A percentile compares a stretch with the other conserved stretches of the same genome.
phyloP scores from a whole-genome alignment of 2,113 vertebrate species.

The Hemicordylus capensis region DNA sequence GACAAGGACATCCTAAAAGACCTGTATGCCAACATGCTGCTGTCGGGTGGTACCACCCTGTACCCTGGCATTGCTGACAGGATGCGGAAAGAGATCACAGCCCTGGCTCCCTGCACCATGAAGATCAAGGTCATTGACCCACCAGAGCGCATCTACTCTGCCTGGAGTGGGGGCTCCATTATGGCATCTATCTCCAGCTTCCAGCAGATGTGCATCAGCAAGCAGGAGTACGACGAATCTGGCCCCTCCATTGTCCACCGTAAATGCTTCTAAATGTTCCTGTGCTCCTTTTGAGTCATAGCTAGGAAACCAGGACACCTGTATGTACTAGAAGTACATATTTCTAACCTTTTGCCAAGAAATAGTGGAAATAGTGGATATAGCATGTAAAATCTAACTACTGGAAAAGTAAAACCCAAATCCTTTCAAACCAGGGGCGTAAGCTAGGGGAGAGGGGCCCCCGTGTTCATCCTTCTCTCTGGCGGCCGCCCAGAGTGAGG shows the following conservation, averaged over 20 bases:
- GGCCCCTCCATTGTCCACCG: slow-evolving; percentile 74
- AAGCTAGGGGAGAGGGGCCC: no score
- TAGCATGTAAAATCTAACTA: no score
- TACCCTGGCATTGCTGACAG: slow-evolving; percentile 74
- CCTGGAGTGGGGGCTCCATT: slow-evolving; percentile 76
- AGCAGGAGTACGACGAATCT: slow-evolving; percentile 78
- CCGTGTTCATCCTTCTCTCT: no score
- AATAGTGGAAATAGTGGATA: no score
- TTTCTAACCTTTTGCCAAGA: not conserved
- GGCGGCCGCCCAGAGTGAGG: no score
- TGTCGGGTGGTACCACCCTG: slow-evolving; percentile 76
- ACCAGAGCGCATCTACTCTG: slow-evolving; percentile 65
- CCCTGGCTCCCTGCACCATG: slow-evolving; percentile 69
- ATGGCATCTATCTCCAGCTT: slow-evolving; percentile 77
- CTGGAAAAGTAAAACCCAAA: no score
- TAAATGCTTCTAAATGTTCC: slow-evolving; percentile 74
- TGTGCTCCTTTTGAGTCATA: rapidly evolving
- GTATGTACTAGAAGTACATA: no score
- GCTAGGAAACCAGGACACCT: not conserved
- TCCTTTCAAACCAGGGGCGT: no score
- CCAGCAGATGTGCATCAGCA: slow-evolving; percentile 82
- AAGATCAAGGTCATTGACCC: slow-evolving; percentile 75
- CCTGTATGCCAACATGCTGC: slow-evolving; percentile 69
- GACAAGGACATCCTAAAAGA: slow-evolving; percentile 73
- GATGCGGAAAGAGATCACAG: slow-evolving; percentile 71